Base-by-base conservation (phyloP, 1,140 invertebrate species). In the Aphidius ervi region DNA sequence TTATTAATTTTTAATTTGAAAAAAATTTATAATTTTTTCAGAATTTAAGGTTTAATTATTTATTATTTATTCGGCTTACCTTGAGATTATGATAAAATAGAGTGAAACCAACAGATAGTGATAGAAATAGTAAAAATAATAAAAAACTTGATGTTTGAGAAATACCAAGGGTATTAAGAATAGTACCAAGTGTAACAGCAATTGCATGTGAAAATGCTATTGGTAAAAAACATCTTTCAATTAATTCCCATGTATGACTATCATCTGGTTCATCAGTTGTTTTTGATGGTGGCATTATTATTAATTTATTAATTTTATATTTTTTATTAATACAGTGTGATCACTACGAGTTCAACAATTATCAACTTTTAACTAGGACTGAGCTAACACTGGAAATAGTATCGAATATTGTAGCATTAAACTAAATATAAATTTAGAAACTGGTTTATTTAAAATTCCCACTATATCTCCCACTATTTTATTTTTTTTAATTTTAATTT, bases 11-110 rank as follows among this genome's bases (percentile, higher is more conserved):
- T 16, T 0, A 16, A 16, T 16, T 16, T 16, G 1, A 16, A 16
- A 16, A 16, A 16, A 16, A 16, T 16, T 16, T 16, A 16, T 16
- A 16, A 16, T 16, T 16, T 16, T 16, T 16, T 16, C 16, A 16
- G 16, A 16, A 1, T 16, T 16, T 16, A 16, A 16, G 16, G 16
- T 16, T 16, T 16, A 16, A 16, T 16, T 16, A 16, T 16, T 16
- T 16, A 16, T 16, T 16, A 16, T 16, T 16, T 16, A 16, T 16
- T 16, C 0, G 16, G 16, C 82, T 84, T 80, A 91, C 89, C 86
- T 90, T 89, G 46, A 92, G 80, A 74, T 90, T 91, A 69, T 91
- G 89, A 72, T 90, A 92, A 75, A 90, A 91, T 71, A 90, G 82
- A 4, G 90, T 86, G 2, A 85, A 85, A 8, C 87, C 87, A 58